Percentiles rank a stretch among this genome's conserved stretches.
phyloP scores from a whole-genome alignment of 2,888 invertebrate species.

The Marronus borbonicus region DNA sequence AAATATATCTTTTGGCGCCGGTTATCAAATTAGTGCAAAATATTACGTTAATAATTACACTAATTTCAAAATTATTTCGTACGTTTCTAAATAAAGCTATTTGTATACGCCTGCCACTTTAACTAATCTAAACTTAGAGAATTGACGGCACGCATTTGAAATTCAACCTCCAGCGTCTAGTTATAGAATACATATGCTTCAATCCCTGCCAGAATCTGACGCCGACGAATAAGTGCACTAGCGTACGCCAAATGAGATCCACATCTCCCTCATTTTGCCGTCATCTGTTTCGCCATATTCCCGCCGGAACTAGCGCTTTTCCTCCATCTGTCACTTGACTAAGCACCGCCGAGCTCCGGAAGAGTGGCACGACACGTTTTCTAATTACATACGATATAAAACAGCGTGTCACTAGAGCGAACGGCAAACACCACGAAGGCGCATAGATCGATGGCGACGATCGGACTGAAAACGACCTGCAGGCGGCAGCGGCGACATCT shows the following conservation, averaged over 20 bases:
- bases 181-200: background rate
- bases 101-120: background rate
- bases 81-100: background rate
- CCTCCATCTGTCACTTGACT: background rate
- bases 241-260: background rate
- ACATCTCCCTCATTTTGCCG: background rate
- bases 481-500: conserved; percentile 1
- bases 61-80: background rate
- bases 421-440: background rate
- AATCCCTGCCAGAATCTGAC: background rate
- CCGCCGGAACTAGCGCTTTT: background rate
- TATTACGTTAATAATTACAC: no score
- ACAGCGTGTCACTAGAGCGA: conserved; percentile 3
- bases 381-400: conserved; percentile 29
- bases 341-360: background rate
- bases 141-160: background rate
- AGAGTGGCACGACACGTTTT: background rate
- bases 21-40: background rate
- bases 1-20: background rate
- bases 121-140: background rate
- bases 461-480: background rate
- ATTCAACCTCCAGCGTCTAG: background rate
- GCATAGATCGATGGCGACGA: background rate
- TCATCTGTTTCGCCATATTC: background rate
- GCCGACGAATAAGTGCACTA: background rate